phyloP scores from a whole-genome alignment of 2,888 invertebrate species.

The Chrysotoxum bicinctum region DNA sequence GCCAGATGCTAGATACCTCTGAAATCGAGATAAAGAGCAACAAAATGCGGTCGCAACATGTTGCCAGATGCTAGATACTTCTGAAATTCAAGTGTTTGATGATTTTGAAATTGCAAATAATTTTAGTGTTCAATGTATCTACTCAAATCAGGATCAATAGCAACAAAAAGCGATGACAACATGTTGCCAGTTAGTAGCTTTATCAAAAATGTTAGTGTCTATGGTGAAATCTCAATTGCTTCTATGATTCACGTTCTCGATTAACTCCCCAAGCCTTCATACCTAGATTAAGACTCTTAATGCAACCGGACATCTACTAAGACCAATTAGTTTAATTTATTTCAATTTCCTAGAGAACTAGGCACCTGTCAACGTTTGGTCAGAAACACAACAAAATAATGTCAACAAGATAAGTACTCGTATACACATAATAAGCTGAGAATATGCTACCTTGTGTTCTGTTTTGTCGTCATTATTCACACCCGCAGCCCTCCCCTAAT shows the following conservation, averaged over 20 bases:
- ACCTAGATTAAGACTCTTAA: not conserved
- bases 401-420: not conserved
- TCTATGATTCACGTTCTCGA: not conserved
- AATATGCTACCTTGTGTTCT: conserved; percentile 7
- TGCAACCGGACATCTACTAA: not conserved
- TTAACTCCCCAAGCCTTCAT: not conserved
- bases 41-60: too few relatives aligned
- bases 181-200: too few relatives aligned
- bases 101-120: too few relatives aligned
- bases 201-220: too few relatives aligned
- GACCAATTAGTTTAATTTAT: not conserved
- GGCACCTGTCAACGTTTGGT: not conserved
- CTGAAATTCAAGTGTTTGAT: too few relatives aligned
- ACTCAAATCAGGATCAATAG: too few relatives aligned
- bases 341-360: not conserved
- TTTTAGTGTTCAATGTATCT: too few relatives aligned
- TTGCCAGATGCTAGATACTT: too few relatives aligned
- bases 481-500: not conserved
- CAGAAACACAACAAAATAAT: not conserved
- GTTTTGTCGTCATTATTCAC: not conserved
- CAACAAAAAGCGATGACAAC: too few relatives aligned
- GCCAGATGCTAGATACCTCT: too few relatives aligned
- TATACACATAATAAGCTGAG: conserved; percentile 5
- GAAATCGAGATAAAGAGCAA: too few relatives aligned
- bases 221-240: too few relatives aligned